These are phyloP conservation scores for Carettochelys insculpta DNA, from an alignment of 2,113 vertebrate genomes.

Conservation along the genomic window DNA sequence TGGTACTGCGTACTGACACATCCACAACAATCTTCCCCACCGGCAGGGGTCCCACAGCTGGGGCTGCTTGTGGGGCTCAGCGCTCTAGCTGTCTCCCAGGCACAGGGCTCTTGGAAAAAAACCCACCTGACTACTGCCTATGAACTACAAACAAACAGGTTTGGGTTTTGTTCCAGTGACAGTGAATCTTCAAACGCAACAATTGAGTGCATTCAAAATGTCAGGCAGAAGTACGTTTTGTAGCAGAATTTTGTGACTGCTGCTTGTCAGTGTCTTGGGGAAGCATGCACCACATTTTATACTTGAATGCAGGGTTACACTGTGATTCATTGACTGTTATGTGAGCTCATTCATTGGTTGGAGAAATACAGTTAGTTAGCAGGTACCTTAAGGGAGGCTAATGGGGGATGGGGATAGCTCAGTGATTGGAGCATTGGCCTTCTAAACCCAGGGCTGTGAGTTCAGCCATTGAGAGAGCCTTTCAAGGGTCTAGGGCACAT, in stretches of 20 bases:
- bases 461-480: no score
- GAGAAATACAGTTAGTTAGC: not conserved
- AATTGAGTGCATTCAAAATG: not conserved
- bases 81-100: no score
- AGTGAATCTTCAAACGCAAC: not conserved
- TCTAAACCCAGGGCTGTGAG: no score
- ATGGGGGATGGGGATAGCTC: no score
- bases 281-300: not conserved
- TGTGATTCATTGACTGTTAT: not conserved
- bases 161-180: not conserved
- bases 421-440: no score
- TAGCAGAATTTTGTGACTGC: not conserved
- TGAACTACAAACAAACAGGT: not conserved
- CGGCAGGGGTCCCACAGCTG: no score
- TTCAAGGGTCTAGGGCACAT: no score
- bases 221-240: not conserved
- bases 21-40: no score
- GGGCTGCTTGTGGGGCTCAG: no score
- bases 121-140: not conserved
- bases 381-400: no score
- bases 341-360: not conserved
- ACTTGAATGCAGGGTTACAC: rapidly evolving
- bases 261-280: not conserved
- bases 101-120: no score
- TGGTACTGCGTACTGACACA: no score